Evolutionary conservation across 2,797 vertebrate species (phyloP).

Genomic region (Ptychadena robeensis): DNA sequence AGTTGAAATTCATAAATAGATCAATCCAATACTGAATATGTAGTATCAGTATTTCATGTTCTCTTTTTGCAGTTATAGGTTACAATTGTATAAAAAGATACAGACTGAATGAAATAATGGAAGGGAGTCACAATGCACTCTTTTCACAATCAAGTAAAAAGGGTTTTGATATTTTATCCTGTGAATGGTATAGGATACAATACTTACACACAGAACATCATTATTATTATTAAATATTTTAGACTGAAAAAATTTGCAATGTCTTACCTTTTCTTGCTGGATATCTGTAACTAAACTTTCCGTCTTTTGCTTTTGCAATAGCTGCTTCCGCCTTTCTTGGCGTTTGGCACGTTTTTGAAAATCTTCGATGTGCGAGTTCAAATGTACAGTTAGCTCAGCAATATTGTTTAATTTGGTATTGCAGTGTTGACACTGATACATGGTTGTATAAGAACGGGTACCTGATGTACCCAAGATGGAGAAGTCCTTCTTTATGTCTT

Average conservation of each 20-base stretch:
- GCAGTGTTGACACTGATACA: conserved; percentile 95
- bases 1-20: too few species aligned
- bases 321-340: conserved; percentile 89
- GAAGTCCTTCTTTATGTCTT: conserved; percentile 94
- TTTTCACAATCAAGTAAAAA: too few species aligned
- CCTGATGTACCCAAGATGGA: conserved; percentile 78
- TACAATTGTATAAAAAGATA: too few species aligned
- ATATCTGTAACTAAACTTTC: conserved; percentile 79
- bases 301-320: conserved; percentile 89
- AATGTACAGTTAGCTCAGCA: conserved; percentile 85
- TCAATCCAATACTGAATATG: too few species aligned
- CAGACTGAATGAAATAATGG: too few species aligned
- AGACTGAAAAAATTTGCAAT: not conserved
- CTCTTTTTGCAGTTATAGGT: too few species aligned
- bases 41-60: too few species aligned
- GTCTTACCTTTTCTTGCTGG: conserved; percentile 90
- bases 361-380: conserved; percentile 91
- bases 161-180: too few species aligned
- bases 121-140: too few species aligned
- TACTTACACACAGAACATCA: not conserved
- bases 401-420: conserved; percentile 88
- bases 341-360: conserved; percentile 93
- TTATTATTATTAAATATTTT: not conserved
- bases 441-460: conserved; percentile 79
- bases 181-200: too few species aligned